phyloP scores from a whole-genome alignment of 1,140 invertebrate genomes.

The Anadara kagoshimensis region DNA sequence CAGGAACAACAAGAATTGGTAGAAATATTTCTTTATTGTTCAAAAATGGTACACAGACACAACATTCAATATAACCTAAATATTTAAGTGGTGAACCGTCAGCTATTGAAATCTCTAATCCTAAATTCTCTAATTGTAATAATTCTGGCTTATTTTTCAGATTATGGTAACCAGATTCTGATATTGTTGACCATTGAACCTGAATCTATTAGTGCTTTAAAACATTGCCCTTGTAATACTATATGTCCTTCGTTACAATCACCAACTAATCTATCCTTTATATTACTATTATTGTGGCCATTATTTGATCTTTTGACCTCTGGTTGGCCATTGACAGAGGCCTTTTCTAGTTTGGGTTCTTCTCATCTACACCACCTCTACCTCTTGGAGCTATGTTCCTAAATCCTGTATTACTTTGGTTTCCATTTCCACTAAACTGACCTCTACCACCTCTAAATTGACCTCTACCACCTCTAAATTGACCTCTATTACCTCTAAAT shows the following conservation, averaged over 20 bases:
- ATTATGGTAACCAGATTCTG: neutral
- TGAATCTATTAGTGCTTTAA: conserved; percentile 1
- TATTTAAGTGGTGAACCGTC: neutral
- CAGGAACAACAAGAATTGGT: neutral
- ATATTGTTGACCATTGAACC: conserved; percentile 16
- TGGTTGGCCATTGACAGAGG: conserved; percentile 1
- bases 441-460: too few relatives aligned
- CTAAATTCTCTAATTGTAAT: neutral
- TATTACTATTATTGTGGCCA: neutral
- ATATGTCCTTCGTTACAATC: conserved; percentile 2
- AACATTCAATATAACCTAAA: neutral
- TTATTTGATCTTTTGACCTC: neutral
- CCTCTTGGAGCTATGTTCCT: neutral
- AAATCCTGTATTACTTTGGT: neutral
- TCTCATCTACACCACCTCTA: neutral
- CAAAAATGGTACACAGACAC: neutral
- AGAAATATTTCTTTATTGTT: neutral
- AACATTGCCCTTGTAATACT: neutral
- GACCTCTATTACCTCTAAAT: too few relatives aligned
- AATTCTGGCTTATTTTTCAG: neutral
- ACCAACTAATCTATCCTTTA: neutral
- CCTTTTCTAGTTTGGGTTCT: neutral
- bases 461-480: too few relatives aligned
- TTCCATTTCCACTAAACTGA: neutral
- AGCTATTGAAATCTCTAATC: neutral